phyloP scores from a whole-genome alignment of 2,888 invertebrate genomes.

The Taenaris catops region DNA sequence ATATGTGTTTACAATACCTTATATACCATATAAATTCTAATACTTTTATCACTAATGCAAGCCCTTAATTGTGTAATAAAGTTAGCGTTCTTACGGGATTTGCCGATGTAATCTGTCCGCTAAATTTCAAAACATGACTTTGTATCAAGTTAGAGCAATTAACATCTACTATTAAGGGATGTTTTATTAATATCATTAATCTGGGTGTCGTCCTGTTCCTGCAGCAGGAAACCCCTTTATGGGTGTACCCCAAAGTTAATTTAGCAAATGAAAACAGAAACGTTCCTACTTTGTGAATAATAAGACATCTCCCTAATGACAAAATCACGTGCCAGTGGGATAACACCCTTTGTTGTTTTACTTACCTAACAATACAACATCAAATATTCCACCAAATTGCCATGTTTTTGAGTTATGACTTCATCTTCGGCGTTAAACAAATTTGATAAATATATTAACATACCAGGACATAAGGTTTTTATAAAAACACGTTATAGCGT shows the following conservation, averaged over 20 bases:
- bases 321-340: constrained; percentile 44
- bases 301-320: constrained; percentile 61
- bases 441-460: too few relatives aligned
- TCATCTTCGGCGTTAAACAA: too few relatives aligned
- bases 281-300: constrained; percentile 55
- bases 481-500: too few relatives aligned
- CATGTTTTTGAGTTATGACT: constrained; percentile 11
- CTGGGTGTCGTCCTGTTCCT: constrained; percentile 43
- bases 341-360: constrained; percentile 30
- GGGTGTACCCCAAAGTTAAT: constrained; percentile 52
- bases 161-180: constrained; percentile 24
- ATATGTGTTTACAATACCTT: too few relatives aligned
- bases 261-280: constrained; percentile 60
- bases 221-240: constrained; percentile 41
- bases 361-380: constrained; percentile 22
- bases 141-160: constrained; percentile 12
- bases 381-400: constrained; percentile 21
- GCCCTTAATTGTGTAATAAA: too few relatives aligned
- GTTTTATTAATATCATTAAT: constrained; percentile 58
- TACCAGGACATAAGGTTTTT: too few relatives aligned
- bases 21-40: too few relatives aligned
- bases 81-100: too few relatives aligned
- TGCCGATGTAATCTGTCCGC: too few relatives aligned
- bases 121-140: constrained; percentile 9
- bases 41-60: too few relatives aligned